Base-by-base conservation (phyloP, 2,113 vertebrate genomes). In the Oostethus manadensis region DNA sequence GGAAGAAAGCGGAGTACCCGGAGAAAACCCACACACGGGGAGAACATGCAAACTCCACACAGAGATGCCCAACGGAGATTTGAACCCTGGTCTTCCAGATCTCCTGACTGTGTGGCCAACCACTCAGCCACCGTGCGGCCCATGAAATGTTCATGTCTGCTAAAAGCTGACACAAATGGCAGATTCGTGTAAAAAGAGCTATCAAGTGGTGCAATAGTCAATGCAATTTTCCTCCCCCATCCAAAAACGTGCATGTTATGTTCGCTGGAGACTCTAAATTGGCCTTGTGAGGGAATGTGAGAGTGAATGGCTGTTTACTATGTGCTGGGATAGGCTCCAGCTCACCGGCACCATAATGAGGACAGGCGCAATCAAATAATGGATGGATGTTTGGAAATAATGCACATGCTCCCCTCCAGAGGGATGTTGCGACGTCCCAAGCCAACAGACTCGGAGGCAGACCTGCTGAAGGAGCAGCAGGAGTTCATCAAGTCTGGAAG, bases 381-480 rank as follows among this genome's bases (percentile, higher is more conserved):
- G 23, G 2, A 26, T 26, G 23, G 23, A 26, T 26, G 23, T 26
- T 26, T 26, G 46, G 11, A 48, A 48, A 48, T 48, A 38, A 42
- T 14, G 13, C 11, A 8, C 11, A 8, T 21, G 13, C 40, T 18
- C 35, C 67, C 42, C 3, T 68, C 40, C 3, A 81, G 55, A 66
- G 75, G 70, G 69, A 99, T 99, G 95, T 64, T 98, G 76, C 91
- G 86, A 0, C 93, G 96, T 71, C 96, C 95, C 3, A 94, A 93
- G 68, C 91, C 94, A 15, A 90, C 92, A 1, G 97, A 98, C 78
- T 95, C 92, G 0, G 96, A 99, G 84, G 90, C 83, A 3, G 97
- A 99, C 77, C 83, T 98, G 64, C 85, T 98, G 16, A 90, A 55
- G 42, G 95, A 96, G 67, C 96, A 98, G 79, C 84, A 90, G 64